Evolutionary conservation across 2,113 vertebrate genomes (phyloP), one percentile per base, ranked within the genome.

Genomic region (Argyrosomus japonicus): DNA sequence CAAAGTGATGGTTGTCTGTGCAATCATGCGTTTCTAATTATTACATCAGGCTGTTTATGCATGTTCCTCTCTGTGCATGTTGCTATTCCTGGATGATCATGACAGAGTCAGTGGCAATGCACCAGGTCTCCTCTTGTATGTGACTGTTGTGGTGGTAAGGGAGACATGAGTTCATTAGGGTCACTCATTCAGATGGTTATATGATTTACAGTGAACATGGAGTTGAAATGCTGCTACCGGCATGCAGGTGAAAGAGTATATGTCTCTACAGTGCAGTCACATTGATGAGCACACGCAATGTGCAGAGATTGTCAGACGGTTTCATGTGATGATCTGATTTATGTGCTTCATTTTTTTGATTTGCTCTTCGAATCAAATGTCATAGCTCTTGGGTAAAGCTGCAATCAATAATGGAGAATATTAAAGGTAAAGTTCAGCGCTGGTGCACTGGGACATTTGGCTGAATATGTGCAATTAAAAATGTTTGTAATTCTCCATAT

Each of bases 11-110:
- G 63, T 83, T 89, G 84, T 90, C 87, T 68, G 64, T 85, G 89
- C 81, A 83, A 67, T 78, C 84, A 71, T 85, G 88, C 43, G 17
- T 92, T 93, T 91, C 88, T 86, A 77, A 86, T 85, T 61, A 81
- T 93, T 93, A 92, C 91, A 88, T 93, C 93, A 92, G 93, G 85
- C 77, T 85, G 78, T 78, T 81, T 87, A 65, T 86, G 82, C 87
- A 47, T 88, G 81, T 75, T 86, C 75, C 75, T 74, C 74, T 63
- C 61, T 58, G 63, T 87, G 86, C 71, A 85, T 48, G 87, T 74
- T 91, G 86, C 94, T 94, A 93, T 95, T 94, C 88, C 77, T 92
- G 91, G 90, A 88, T 89, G 69, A n/a, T 82, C 74, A 86, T 88
- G 86, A 89, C 87, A 74, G 79, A 87, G 75, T 84, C 84, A 54